Evolutionary conservation across 2,797 vertebrate genomes (phyloP).

Genomic region (Enteromius trimaculatus): DNA sequence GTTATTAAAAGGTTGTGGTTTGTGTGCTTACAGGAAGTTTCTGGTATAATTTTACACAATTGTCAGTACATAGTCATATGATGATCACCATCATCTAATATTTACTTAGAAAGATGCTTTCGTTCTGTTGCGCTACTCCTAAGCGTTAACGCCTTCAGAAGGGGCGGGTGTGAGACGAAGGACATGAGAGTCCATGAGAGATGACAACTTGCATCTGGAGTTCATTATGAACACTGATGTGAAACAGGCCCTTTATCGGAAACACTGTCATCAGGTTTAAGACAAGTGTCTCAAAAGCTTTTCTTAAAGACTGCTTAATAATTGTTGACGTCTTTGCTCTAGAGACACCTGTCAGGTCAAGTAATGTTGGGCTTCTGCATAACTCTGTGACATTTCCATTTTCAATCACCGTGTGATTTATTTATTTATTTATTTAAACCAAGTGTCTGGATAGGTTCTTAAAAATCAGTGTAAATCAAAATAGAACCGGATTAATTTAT

Average conservation of each 20-base stretch:
- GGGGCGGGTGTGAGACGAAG: constrained; percentile 42
- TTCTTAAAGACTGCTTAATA: constrained; percentile 6
- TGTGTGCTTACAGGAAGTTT: constrained; percentile 8
- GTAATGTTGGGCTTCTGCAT: not conserved
- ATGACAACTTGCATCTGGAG: constrained; percentile 58
- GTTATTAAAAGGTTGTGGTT: constrained; percentile 26
- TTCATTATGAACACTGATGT: constrained; percentile 48
- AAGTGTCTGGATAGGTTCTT: not conserved
- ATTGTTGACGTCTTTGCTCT: not conserved
- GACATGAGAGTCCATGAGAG: constrained; percentile 35
- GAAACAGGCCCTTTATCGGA: constrained; percentile 51
- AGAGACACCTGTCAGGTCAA: constrained; percentile 7
- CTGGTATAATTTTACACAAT: constrained; percentile 50
- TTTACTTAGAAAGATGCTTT: constrained; percentile 71
- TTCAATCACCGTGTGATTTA: not conserved
- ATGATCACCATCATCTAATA: constrained; percentile 60
- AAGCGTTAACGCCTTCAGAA: constrained; percentile 44
- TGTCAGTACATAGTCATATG: constrained; percentile 31
- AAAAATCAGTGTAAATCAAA: not conserved
- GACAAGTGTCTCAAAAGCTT: not conserved
- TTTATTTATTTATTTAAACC: too few relatives aligned
- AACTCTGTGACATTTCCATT: not conserved
- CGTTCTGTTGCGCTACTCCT: constrained; percentile 28
- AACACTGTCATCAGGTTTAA: constrained; percentile 26
- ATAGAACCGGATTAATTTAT: not conserved